Evolutionary conservation across 2,888 invertebrate species (phyloP), one percentile per base, ranked within the genome.

Genomic region (Tinea semifulvella): DNA sequence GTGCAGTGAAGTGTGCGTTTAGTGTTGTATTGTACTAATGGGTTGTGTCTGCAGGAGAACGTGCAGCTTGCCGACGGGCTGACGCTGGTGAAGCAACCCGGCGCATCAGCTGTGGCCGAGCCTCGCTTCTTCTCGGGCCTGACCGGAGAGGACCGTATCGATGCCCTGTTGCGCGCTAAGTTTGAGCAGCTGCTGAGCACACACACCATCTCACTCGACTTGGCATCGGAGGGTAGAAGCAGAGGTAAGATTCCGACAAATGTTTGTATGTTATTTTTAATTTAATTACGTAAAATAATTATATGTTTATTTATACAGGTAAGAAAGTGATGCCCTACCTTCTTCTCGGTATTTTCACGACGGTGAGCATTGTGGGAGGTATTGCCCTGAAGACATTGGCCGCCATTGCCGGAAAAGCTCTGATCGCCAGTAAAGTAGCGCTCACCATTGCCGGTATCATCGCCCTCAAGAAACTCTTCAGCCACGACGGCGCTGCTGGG

Each of bases 361-460:
- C 86, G 48, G 80, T 88, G 64, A 88, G 88, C 53, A 83, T 89
- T 48, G 86, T 88, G 36, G 88, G 87, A 49, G 88, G 89, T 1
- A 71, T 89, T 60, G 85, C 88, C 28, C 69, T 89, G 56, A 89
- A 89, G 68, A 87, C 87, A 18, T 68, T 89, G 50, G 88, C 88
- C 45, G 80, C 87, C 19, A 86, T 89, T 55, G 89, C 89, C 40
- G 88, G 87, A 39, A 88, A 89, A 64, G 88, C 89, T 25, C 74
- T 90, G 50, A 84, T 90, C 49, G 87, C 89, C 52, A 88, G 88
- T 63, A 90, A 90, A 63, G 86, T 89, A 40, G 89, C 89, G 1
- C 66, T 90, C 47, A 87, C 89, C 48, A 88, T 90, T 54, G 87
- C 89, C 49, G 86, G 88, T 45, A 87, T 89, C 47, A 87, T 89